These are phyloP conservation scores for Anabacerthia variegaticeps DNA, from an alignment of 2,797 vertebrate genomes.

Conservation along the genomic window DNA sequence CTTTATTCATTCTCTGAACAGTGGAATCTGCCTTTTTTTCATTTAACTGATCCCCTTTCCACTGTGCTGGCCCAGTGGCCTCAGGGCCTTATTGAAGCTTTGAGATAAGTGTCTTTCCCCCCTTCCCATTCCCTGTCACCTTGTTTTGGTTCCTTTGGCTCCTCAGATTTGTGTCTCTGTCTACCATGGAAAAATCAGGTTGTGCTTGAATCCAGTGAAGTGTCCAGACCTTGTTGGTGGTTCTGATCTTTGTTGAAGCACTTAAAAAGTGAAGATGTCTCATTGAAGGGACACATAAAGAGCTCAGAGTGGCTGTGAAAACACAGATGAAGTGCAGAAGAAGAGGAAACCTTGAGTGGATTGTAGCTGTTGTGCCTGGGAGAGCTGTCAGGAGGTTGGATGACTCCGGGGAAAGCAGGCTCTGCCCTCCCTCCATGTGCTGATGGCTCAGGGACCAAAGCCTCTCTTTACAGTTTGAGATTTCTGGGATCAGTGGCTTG, in stretches of 20 bases:
- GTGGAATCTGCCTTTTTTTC: neutral
- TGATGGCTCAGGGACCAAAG: neutral
- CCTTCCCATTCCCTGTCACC: neutral
- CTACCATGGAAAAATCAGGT: neutral
- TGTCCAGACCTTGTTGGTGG: neutral
- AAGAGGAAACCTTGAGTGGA: neutral
- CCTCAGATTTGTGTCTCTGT: neutral
- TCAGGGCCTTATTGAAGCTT: neutral
- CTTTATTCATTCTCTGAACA: neutral
- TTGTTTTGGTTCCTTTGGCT: neutral
- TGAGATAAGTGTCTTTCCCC: neutral
- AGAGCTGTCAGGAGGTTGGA: neutral
- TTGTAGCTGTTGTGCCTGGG: neutral
- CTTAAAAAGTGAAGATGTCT: neutral
- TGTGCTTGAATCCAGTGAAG: neutral
- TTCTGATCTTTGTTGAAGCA: neutral
- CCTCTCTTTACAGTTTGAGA: neutral
- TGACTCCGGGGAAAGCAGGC: neutral
- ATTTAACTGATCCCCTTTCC: neutral
- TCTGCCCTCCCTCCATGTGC: fast-evolving
- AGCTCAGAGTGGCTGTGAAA: neutral
- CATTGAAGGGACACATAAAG: neutral
- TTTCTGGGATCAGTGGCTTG: neutral
- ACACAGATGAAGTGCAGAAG: neutral
- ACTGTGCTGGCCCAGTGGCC: neutral